A percentile compares a stretch with the other conserved stretches of the same genome.
phyloP scores from a whole-genome alignment of 2,888 invertebrate genomes.

The Cryptus armator region DNA sequence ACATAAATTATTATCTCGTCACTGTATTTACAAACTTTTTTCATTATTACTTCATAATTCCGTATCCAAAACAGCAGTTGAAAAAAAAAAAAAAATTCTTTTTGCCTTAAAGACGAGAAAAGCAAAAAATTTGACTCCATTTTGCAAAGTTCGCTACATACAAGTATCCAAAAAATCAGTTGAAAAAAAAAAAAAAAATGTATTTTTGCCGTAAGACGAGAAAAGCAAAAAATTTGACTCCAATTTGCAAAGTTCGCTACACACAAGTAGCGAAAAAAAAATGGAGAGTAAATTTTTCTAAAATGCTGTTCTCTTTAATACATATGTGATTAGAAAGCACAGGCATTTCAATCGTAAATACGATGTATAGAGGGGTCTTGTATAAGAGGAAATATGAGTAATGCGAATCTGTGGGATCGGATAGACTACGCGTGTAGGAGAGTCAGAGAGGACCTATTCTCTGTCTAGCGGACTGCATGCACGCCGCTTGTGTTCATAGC shows the following conservation, averaged over 20 bases:
- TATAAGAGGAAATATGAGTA: slow-evolving; percentile 31
- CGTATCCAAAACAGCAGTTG: too few species aligned
- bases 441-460: slow-evolving; percentile 16
- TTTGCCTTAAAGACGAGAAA: neutral
- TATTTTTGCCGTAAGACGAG: too few species aligned
- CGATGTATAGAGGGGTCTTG: neutral
- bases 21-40: too few species aligned
- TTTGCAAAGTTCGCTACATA: too few species aligned
- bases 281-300: neutral
- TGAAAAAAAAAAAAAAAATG: too few species aligned
- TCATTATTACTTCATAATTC: too few species aligned
- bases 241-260: neutral
- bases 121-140: neutral
- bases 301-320: neutral
- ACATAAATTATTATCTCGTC: too few species aligned
- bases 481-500: slow-evolving; percentile 33
- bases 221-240: neutral
- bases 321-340: slow-evolving; percentile 27
- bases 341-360: slow-evolving; percentile 5
- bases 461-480: neutral
- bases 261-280: neutral
- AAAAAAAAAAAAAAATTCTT: too few species aligned
- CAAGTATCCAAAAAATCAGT: too few species aligned
- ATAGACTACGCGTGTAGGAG: slow-evolving; percentile 35
- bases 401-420: slow-evolving; percentile 25